A percentile compares a stretch with the other conserved stretches of the same genome.
phyloP scores from a whole-genome alignment of 2,113 vertebrate species.

The Siphamia tubifer region DNA sequence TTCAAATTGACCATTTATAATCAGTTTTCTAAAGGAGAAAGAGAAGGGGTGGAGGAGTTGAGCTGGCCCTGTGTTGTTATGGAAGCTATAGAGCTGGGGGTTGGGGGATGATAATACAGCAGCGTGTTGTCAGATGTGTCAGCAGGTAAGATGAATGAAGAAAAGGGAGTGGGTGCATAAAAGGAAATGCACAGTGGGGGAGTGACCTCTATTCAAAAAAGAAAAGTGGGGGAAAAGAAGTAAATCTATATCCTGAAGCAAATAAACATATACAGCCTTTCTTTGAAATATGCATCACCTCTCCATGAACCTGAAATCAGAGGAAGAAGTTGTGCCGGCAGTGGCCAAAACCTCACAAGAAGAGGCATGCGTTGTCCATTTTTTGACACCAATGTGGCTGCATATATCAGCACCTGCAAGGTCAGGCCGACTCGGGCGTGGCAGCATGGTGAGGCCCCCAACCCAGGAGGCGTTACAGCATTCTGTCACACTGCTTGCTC shows the following conservation, averaged over 20 bases:
- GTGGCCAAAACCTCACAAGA: constrained; percentile 37
- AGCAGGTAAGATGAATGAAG: constrained; percentile 74
- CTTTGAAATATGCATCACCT: constrained; percentile 63
- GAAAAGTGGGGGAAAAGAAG: background rate
- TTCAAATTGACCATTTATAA: constrained; percentile 85
- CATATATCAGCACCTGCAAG: constrained; percentile 76
- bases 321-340: constrained; percentile 12
- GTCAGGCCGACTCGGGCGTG: constrained; percentile 64
- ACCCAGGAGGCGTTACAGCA: constrained; percentile 57
- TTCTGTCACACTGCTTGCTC: constrained; percentile 75
- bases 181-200: constrained; percentile 56
- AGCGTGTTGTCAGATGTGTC: constrained; percentile 71
- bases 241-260: constrained; percentile 58
- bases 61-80: constrained; percentile 54
- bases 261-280: constrained; percentile 53
- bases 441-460: constrained; percentile 49
- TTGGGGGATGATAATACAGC: constrained; percentile 66
- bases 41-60: constrained; percentile 54
- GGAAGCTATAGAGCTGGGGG: constrained; percentile 59
- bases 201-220: constrained; percentile 71
- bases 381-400: constrained; percentile 54
- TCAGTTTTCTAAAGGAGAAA: constrained; percentile 78
- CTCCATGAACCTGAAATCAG: constrained; percentile 52
- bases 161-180: constrained; percentile 58
- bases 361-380: constrained; percentile 55